phyloP scores from a whole-genome alignment of 2,888 invertebrate species.

The Acanthopleura granulata region DNA sequence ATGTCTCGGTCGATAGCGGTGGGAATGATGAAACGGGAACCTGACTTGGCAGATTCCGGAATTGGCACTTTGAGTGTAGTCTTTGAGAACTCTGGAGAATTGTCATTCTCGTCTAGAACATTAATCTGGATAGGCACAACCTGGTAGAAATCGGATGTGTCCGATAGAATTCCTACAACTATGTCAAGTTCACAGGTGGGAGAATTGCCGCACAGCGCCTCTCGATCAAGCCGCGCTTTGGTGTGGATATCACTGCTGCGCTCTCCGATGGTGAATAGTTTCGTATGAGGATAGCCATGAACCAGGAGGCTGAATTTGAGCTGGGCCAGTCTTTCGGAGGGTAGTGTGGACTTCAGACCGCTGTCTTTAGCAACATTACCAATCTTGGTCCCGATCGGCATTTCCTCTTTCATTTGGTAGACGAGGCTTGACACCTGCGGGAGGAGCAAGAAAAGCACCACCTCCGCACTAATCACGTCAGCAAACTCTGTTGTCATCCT shows the following conservation, averaged over 20 bases:
- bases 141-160: constrained; percentile 25
- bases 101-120: constrained; percentile 39
- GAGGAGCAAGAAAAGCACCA: neutral
- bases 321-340: neutral
- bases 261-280: constrained; percentile 16
- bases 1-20: constrained; percentile 20
- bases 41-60: constrained; percentile 22
- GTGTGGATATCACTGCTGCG: constrained; percentile 20
- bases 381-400: constrained; percentile 32
- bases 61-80: constrained; percentile 8
- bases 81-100: constrained; percentile 33
- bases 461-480: neutral
- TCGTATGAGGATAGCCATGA: constrained; percentile 8
- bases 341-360: neutral
- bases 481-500: neutral
- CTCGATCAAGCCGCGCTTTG: constrained; percentile 21
- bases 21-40: neutral
- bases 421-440: constrained; percentile 22
- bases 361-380: constrained; percentile 42
- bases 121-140: constrained; percentile 33
- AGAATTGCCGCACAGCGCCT: constrained; percentile 22
- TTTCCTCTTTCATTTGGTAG: constrained; percentile 39
- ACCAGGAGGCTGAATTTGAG: constrained; percentile 2
- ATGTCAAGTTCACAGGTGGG: constrained; percentile 10
- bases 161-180: neutral